phyloP scores from a whole-genome alignment of 1,140 invertebrate species.

The Metaphire vulgaris region DNA sequence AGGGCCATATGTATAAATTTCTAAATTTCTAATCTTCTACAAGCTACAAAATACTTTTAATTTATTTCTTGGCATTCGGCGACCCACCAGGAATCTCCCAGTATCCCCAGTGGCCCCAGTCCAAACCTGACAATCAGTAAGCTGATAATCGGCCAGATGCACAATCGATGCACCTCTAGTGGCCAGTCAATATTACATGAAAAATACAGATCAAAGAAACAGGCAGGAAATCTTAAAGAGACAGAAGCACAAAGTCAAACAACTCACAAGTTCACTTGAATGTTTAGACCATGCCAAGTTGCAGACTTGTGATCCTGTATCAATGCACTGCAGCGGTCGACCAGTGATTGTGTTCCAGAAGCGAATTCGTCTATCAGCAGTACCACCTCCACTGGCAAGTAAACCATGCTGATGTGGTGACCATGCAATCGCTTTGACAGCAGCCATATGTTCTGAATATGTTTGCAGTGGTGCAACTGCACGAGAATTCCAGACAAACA shows the following conservation, averaged over 20 bases:
- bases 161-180: too few relatives aligned
- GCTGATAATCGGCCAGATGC: too few relatives aligned
- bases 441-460: constrained; percentile 94
- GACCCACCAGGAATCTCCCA: too few relatives aligned
- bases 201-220: too few relatives aligned
- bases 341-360: constrained; percentile 99
- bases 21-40: too few relatives aligned
- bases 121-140: too few relatives aligned
- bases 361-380: constrained; percentile 77
- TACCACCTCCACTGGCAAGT: constrained; percentile 93
- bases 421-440: constrained; percentile 95
- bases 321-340: constrained; percentile 96
- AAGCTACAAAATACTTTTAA: too few relatives aligned
- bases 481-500: constrained; percentile 95
- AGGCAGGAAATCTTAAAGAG: too few relatives aligned
- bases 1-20: too few relatives aligned
- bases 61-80: too few relatives aligned
- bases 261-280: constrained; percentile 82
- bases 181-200: too few relatives aligned
- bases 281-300: constrained; percentile 99
- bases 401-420: constrained; percentile 98
- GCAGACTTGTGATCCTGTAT: constrained; percentile 97
- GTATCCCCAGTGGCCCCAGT: too few relatives aligned
- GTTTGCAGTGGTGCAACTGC: constrained; percentile 63
- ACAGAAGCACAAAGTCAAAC: background rate